Evolutionary conservation across 2,113 vertebrate genomes (phyloP).

Genomic region (Plecturocebus donacophilus): DNA sequence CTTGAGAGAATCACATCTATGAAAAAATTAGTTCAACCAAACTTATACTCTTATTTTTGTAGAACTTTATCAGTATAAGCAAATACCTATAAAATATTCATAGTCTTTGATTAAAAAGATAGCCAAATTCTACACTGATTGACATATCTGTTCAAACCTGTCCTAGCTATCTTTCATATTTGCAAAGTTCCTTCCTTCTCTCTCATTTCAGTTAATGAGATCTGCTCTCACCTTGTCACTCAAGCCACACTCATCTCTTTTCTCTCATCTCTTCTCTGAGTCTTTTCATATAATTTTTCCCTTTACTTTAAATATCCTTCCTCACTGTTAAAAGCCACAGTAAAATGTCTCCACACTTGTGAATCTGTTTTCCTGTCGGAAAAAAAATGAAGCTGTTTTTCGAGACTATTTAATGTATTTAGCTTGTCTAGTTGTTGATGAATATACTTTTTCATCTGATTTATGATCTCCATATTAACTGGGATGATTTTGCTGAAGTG

Average conservation of each 20-base stretch:
- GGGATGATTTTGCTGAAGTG: slow-evolving; percentile 17
- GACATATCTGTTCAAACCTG: neutral
- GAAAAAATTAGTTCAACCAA: neutral
- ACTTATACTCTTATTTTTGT: neutral
- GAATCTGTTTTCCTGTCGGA: neutral
- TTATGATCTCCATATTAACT: neutral
- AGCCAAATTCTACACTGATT: neutral
- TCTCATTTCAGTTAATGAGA: slow-evolving; percentile 26
- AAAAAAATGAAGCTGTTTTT: neutral
- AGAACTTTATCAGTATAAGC: neutral
- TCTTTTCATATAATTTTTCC: neutral
- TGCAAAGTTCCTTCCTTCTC: neutral
- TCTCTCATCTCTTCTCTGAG: neutral
- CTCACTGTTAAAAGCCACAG: neutral
- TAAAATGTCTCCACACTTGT: neutral
- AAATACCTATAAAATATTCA: neutral
- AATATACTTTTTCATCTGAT: neutral
- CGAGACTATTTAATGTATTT: neutral
- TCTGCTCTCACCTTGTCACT: neutral
- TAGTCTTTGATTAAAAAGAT: neutral
- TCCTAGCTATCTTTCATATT: neutral
- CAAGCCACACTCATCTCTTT: neutral
- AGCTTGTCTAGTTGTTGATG: neutral
- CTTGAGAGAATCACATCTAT: neutral
- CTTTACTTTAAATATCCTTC: slow-evolving; percentile 13